Evolutionary conservation across 1,140 invertebrate genomes (phyloP).

Genomic region (Heliconius himera): DNA sequence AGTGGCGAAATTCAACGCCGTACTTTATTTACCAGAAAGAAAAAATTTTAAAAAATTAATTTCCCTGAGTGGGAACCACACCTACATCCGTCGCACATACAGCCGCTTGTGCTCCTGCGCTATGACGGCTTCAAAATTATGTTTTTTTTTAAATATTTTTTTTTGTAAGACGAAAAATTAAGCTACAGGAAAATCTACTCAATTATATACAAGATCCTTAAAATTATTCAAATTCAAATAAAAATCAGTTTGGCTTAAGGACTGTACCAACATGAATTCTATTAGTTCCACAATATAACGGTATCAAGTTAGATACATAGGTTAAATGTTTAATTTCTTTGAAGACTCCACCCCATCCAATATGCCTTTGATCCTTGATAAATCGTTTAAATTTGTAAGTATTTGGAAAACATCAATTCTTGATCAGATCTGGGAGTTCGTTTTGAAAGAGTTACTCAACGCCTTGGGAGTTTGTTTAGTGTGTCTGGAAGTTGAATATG

Average conservation of each 20-base stretch:
- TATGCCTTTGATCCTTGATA: constrained; percentile 27
- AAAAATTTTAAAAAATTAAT: too few species aligned
- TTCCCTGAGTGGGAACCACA: too few species aligned
- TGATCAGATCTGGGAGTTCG: constrained; percentile 8
- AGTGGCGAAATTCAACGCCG: too few species aligned
- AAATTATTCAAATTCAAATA: not conserved
- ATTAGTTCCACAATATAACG: constrained; percentile 31
- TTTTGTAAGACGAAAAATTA: too few species aligned
- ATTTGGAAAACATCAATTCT: constrained; percentile 16
- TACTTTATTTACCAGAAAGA: too few species aligned
- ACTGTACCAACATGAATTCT: constrained; percentile 32
- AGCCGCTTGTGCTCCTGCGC: too few species aligned
- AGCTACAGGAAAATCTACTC: not conserved
- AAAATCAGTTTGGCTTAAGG: constrained; percentile 16
- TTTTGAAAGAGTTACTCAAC: not conserved
- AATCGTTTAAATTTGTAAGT: constrained; percentile 27
- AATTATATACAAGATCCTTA: not conserved
- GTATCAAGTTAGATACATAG: not conserved
- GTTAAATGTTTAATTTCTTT: constrained; percentile 33
- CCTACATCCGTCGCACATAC: too few species aligned
- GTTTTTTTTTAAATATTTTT: too few species aligned
- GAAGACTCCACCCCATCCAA: constrained; percentile 10
- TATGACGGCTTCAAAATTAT: too few species aligned
- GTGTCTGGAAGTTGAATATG: not conserved
- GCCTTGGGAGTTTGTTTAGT: not conserved